Conservation (phyloP, 2,888 invertebrate genomes). For the Troides oblongomaculatus region DNA sequence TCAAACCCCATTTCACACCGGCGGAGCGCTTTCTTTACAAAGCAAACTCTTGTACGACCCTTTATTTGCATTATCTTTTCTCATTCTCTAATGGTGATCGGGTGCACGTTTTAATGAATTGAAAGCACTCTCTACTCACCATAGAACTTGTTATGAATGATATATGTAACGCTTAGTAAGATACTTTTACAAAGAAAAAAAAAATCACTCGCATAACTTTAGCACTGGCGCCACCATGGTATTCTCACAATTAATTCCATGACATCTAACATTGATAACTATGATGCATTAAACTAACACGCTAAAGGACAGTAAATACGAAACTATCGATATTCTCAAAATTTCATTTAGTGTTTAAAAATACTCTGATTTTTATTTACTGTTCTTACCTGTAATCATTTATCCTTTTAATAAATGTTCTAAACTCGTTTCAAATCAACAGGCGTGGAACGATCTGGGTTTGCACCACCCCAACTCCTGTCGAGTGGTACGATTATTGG, state of each 20-base stretch:
- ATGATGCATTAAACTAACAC: conserved; percentile 72
- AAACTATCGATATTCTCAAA: conserved; percentile 32
- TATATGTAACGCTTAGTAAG: conserved; percentile 29
- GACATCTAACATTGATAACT: conserved; percentile 72
- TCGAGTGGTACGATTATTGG: conserved; percentile 90
- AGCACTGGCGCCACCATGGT: conserved; percentile 46
- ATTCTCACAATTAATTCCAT: conserved; percentile 70
- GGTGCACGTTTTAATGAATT: conserved; percentile 71
- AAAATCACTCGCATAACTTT: conserved; percentile 29
- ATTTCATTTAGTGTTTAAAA: conserved; percentile 26
- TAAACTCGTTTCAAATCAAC: conserved; percentile 44
- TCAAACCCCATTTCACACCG: conserved; percentile 79
- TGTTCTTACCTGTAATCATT: conserved; percentile 49
- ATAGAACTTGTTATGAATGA: conserved; percentile 61
- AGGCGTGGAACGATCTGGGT: conserved; percentile 73
- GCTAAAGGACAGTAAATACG: conserved; percentile 61
- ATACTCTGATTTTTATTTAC: conserved; percentile 49
- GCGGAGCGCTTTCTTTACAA: conserved; percentile 69
- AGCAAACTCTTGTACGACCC: conserved; percentile 36
- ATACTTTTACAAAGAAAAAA: conserved; percentile 12
- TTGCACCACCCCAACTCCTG: conserved; percentile 76
- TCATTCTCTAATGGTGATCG: conserved; percentile 63
- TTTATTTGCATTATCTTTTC: conserved; percentile 32
- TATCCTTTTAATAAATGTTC: conserved; percentile 30
- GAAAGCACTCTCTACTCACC: conserved; percentile 74